Evolutionary conservation across 2,113 vertebrate genomes (phyloP), one percentile per base, ranked within the genome.

Genomic region (Pangasianodon hypophthalmus): DNA sequence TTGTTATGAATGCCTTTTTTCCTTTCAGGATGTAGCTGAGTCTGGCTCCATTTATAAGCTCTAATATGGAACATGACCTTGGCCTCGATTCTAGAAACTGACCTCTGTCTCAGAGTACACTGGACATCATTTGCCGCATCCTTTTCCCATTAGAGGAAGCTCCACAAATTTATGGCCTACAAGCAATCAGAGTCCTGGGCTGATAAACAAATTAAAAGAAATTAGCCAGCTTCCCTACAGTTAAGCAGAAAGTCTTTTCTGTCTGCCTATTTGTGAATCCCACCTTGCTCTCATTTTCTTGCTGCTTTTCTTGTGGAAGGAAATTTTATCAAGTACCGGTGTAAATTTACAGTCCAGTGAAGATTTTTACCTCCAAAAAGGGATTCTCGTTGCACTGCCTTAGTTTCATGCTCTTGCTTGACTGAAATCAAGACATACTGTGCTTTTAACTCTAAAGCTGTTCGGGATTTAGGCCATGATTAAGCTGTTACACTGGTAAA

Each of bases 61-160:
- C 46, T 89, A 73, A 92, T 91, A 88, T 56, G 58, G 64, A 87
- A 91, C 37, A 71, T 87, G 84, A 92, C 91, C 84, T 87, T 89
- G 79, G 91, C 91, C 89, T 90, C 48, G 58, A 52, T 88, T 93
- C 85, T 90, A 85, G 41, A 85, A 91, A 50, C 13, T 92, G 91
- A 93, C 92, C 89, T 80, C 67, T 73, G 32, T n/a, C n/a, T 83
- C 50, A 79, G 44, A 69, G 58, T 58, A 86, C 56, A 90, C 92
- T 84, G 88, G 90, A 92, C 88, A 91, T 92, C 86, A 90, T 93
- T 91, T 54, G 80, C 84, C 89, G 92, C 91, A 94, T 95, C 92
- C 93, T 93, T 83, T 91, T 93, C 84, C 92, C 71, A 90, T 92
- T 89, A 67, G 91, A 92, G 92, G 93, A 94, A 93, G 88, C 84